phyloP scores from a whole-genome alignment of 2,113 vertebrate species.

The Pangasianodon hypophthalmus region DNA sequence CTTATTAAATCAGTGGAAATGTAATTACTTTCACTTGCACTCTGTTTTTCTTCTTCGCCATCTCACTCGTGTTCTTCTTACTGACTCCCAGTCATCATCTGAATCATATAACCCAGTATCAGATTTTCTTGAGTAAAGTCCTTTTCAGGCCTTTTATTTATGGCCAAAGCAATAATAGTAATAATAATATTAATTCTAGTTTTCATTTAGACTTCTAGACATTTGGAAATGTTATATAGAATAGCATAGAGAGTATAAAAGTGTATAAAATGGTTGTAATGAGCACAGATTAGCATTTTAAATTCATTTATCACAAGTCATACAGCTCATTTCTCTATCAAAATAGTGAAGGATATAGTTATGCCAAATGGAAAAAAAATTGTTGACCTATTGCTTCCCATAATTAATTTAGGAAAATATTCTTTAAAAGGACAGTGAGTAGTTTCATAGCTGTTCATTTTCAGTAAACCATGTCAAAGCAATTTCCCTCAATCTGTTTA shows the following conservation, averaged over 20 bases:
- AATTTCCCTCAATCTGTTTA: constrained; percentile 52
- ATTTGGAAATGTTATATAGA: neutral
- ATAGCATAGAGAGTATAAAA: neutral
- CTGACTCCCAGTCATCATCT: neutral
- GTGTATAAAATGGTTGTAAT: neutral
- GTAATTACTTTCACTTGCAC: neutral
- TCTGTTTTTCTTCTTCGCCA: neutral
- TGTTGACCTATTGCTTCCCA: constrained; percentile 4
- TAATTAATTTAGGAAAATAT: neutral
- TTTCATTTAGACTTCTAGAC: neutral
- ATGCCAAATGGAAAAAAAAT: neutral
- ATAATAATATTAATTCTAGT: too few species aligned
- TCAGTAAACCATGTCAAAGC: neutral
- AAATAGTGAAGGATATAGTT: neutral
- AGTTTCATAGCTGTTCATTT: neutral
- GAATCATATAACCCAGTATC: neutral
- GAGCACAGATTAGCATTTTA: neutral
- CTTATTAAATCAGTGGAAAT: constrained; percentile 22
- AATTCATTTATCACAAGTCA: neutral
- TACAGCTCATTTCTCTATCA: neutral
- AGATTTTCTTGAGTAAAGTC: neutral
- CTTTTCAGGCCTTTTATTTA: neutral
- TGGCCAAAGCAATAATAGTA: neutral
- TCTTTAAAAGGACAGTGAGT: neutral
- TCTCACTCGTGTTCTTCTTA: neutral